Evolutionary conservation across 2,113 vertebrate species (phyloP), one percentile per base, ranked within the genome.

Genomic region (Origma solitaria): DNA sequence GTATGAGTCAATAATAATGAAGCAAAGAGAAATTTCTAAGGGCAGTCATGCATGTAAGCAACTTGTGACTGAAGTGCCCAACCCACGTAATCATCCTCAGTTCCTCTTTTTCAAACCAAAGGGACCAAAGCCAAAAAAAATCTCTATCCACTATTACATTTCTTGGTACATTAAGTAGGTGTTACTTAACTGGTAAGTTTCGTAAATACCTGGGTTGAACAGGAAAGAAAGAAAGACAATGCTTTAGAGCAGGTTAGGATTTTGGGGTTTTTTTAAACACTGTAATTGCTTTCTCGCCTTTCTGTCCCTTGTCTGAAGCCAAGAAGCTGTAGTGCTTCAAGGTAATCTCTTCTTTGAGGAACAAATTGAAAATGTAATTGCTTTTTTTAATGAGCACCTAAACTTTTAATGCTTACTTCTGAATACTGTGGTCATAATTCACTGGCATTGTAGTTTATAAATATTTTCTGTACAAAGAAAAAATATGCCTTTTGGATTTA

Each of bases 11-110:
- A 92, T 89, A 91, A 68, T 75, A 82, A 94, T 79, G 71, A 91
- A 88, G 64, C 64, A 70, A 86, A 86, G 57, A 86, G 62, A 90
- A 66, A 86, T 87, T 85, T 92, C 4, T 14, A 81, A 87, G 90
- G 42, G 51, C 47, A 86, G 85, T 95, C 93, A 92, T 64, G 93
- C 90, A 54, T 73, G 20, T 73, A 93, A 93, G 88, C 54, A 95
- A 80, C 95, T 95, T 93, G 94, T 94, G 90, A 96, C 94, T 90
- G 79, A 86, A 90, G 64, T 47, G 71, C 88, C 85, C 87, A 94
- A 47, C 82, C 90, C 87, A 73, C 44, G 70, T 81, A 90, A 86
- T 93, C 82, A 73, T 88, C 58, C 60, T 86, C 56, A 40, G 85
- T 96, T 97, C 94, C 90, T 96, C 92, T 91, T 94, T 93, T 83